Evolutionary conservation across 2,113 vertebrate genomes (phyloP).

Genomic region (Eudyptes chrysolophus): DNA sequence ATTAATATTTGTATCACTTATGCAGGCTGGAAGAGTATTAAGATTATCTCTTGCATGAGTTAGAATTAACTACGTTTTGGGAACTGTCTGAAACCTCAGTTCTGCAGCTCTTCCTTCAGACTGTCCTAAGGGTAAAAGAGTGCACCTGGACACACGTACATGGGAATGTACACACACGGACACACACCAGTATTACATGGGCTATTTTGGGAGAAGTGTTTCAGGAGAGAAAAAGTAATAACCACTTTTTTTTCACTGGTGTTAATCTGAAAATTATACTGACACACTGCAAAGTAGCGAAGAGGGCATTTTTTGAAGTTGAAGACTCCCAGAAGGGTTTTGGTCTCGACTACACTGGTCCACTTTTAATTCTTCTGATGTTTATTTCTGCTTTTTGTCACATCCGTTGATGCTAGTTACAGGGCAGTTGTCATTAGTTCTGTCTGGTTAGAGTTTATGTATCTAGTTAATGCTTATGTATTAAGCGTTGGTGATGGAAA

Average conservation of each 20-base stretch:
- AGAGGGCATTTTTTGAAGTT: not conserved
- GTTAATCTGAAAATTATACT: not conserved
- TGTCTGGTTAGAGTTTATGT: not conserved
- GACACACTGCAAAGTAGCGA: not conserved
- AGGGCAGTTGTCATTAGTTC: not conserved
- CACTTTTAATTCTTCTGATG: not conserved
- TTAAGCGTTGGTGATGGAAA: not conserved
- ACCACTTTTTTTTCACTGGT: not conserved
- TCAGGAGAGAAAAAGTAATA: not conserved
- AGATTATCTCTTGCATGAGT: not conserved
- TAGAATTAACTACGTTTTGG: not conserved
- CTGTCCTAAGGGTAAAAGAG: not conserved
- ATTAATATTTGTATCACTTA: not conserved
- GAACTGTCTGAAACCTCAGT: not conserved
- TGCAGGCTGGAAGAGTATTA: not conserved
- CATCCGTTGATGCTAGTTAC: not conserved
- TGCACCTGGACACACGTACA: not conserved
- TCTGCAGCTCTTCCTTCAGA: not conserved
- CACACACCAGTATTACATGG: not conserved
- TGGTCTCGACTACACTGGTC: not conserved
- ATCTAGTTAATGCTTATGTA: fast-evolving
- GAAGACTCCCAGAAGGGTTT: not conserved
- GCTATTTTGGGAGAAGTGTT: not conserved
- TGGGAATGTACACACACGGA: not conserved
- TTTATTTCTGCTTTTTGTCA: not conserved